Evolutionary conservation across 2,888 invertebrate genomes (phyloP), one percentile per base, ranked within the genome.

Genomic region (Apamea sordens): DNA sequence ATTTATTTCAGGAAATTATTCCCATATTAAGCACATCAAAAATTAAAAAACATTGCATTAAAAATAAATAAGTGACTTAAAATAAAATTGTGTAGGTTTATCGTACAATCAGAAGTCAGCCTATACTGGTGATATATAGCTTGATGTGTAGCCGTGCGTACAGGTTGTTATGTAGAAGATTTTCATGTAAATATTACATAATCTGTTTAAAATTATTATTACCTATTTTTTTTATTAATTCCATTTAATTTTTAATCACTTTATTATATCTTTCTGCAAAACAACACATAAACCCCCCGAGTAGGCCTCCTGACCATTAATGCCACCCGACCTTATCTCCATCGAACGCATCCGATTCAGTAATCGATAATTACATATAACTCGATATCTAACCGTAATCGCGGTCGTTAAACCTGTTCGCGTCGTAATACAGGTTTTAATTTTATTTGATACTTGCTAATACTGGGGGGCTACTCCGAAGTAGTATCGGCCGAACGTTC

Each of bases 301-400:
- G 41, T 24, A 61, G 70, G 47, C 77, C 72, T 24, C 59, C 56
- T 50, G 7, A 11, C 21, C 53, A 56, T 65, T 1, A 59, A 13
- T 21, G 36, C n/a, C n/a, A 63, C 15, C 32, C 50, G 24, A 36
- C 61, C 32, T 86, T 83, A 86, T 84, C 84, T 63, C 32, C 7
- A 71, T 53, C 73, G 44, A 63, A 70, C 65, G 63, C 84, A 79
- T 83, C 76, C 24, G 65, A 83, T 63, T 82, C 18, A 76, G 71
- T 79, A 79, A 83, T 83, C 84, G 67, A 83, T 96, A 93, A 80
- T 84, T 70, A 68, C 72, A 64, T 44, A 63, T 21, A 79, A 71
- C 72, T 84, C 65, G 77, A 73, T 70, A 74, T 73, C 68, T 64
- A 64, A 78, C 79, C 59, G 77, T 73, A 50, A 77, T 75, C 67